A percentile compares a stretch with the other conserved stretches of the same genome.
These are phyloP conservation scores for Portunus trituberculatus DNA, from an alignment of 1,140 invertebrate genomes.

Conservation along the genomic window DNA sequence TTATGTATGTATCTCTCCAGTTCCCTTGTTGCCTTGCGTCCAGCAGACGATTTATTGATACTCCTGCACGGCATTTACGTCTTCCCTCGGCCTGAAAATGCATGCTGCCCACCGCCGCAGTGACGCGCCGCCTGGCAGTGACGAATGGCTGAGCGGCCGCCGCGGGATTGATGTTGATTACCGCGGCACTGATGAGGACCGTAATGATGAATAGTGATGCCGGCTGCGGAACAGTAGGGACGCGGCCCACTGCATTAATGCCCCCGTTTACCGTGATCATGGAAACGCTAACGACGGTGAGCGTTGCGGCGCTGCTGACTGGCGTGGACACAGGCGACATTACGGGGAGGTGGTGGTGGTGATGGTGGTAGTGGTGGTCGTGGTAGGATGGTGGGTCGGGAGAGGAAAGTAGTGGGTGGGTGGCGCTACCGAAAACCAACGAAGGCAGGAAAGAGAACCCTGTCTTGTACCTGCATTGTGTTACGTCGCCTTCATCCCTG, in stretches of 20 bases:
- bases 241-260: neutral
- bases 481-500: neutral
- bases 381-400: neutral
- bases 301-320: neutral
- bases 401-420: neutral
- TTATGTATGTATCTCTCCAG: neutral
- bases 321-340: no score
- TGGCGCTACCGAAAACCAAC: neutral
- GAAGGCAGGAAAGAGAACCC: neutral
- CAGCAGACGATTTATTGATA: neutral
- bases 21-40: neutral
- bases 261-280: neutral
- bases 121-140: neutral
- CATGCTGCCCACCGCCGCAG: neutral
- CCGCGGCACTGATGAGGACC: neutral
- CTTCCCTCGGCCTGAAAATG: neutral
- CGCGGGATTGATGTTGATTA: neutral
- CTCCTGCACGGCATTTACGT: neutral
- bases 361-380: no score
- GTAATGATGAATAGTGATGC: slow-evolving; percentile 17
- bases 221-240: neutral
- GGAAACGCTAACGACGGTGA: neutral
- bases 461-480: neutral
- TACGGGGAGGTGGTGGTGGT: no score
- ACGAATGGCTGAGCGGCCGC: neutral